A percentile compares a stretch with the other conserved stretches of the same genome.
Evolutionary conservation across 1,140 invertebrate species (phyloP).

Genomic region (Magallana angulata): DNA sequence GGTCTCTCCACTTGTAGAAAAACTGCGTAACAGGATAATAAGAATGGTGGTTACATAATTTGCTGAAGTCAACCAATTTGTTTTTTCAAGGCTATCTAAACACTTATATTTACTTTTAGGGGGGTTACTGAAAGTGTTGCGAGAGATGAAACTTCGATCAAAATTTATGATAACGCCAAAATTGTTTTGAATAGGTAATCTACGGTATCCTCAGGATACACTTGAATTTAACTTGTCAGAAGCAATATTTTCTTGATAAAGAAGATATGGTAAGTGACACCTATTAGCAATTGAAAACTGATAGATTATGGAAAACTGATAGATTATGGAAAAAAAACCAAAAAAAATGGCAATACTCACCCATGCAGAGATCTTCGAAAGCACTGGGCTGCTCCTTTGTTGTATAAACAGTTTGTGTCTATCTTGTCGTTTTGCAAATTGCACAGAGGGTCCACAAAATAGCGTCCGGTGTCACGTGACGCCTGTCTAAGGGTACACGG

Average conservation of each 20-base stretch:
- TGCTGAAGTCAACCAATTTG: neutral
- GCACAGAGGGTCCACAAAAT: slow-evolving; percentile 70
- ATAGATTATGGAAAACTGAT: no score
- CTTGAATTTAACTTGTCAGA: no score
- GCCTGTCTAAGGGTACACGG: slow-evolving; percentile 70
- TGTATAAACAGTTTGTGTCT: slow-evolving; percentile 68
- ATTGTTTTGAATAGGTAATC: no score
- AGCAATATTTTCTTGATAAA: no score
- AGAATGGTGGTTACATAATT: neutral
- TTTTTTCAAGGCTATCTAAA: neutral
- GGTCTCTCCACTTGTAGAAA: slow-evolving; percentile 55
- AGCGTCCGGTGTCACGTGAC: slow-evolving; percentile 68
- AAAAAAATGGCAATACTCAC: slow-evolving; percentile 46
- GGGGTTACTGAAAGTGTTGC: no score
- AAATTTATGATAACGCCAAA: no score
- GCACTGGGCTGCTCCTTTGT: slow-evolving; percentile 65
- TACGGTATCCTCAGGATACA: no score
- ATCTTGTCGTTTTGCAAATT: slow-evolving; percentile 33
- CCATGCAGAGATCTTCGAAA: slow-evolving; percentile 60
- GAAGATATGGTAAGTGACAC: no score
- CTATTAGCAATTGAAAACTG: no score
- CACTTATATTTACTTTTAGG: no score
- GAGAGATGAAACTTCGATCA: no score
- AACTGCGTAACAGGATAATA: slow-evolving; percentile 51
- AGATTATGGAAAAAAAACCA: no score